These are phyloP conservation scores for Phania funesta DNA, from an alignment of 2,888 invertebrate species.

Conservation along the genomic window DNA sequence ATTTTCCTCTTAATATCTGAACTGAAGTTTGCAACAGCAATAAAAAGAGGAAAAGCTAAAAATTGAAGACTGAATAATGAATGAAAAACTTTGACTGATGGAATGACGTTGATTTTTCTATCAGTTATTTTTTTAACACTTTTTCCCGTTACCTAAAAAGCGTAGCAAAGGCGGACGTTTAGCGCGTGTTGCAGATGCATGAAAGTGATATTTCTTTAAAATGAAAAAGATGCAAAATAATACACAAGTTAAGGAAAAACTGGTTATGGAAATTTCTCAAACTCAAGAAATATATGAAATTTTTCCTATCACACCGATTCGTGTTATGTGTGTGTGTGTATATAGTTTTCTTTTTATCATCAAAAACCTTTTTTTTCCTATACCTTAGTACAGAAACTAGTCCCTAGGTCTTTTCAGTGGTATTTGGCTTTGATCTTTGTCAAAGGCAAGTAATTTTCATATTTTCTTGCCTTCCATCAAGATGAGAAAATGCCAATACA, in stretches of 20 bases:
- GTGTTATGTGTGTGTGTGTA: not conserved
- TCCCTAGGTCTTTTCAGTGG: not conserved
- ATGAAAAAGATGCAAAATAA: not conserved
- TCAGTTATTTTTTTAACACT: not conserved
- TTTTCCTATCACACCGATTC: not conserved
- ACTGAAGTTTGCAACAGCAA: conserved; percentile 19
- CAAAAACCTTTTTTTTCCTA: not conserved
- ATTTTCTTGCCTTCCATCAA: conserved; percentile 6
- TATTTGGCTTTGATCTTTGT: not conserved
- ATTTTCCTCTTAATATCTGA: conserved; percentile 38
- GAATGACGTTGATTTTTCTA: conserved; percentile 38
- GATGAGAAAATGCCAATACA: conserved; percentile 27
- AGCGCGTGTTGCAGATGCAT: conserved; percentile 49
- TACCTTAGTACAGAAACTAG: not conserved
- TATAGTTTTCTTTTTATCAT: not conserved
- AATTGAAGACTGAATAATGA: conserved; percentile 49
- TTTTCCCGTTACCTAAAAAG: not conserved
- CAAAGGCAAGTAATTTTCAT: conserved; percentile 32
- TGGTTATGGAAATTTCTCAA: conserved; percentile 6
- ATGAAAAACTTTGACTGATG: conserved; percentile 48
- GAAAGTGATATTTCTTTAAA: conserved; percentile 49
- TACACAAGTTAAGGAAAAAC: conserved; percentile 10
- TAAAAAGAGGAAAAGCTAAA: conserved; percentile 8
- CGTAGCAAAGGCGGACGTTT: not conserved
- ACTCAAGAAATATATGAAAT: not conserved